A percentile compares a stretch with the other conserved stretches of the same genome.
phyloP scores from a whole-genome alignment of 1,140 invertebrate genomes.

The Drosophila setifemur region DNA sequence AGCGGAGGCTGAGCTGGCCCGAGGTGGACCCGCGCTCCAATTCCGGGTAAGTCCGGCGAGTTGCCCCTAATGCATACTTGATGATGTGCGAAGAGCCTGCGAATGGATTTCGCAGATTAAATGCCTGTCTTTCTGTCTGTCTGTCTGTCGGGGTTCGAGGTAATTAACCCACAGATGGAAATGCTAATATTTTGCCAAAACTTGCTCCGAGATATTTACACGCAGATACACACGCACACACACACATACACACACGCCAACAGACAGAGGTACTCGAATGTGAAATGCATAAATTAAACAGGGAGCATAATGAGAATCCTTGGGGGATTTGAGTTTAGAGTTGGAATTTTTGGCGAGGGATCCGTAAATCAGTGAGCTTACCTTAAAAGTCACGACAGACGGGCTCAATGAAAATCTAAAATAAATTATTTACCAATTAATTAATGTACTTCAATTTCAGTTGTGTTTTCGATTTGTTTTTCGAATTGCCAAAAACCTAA shows the following conservation, averaged over 20 bases:
- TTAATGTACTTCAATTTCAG: conserved; percentile 72
- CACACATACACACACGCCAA: not conserved
- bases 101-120: conserved; percentile 63
- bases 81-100: conserved; percentile 50
- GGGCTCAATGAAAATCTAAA: conserved; percentile 13
- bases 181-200: conserved; percentile 32
- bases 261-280: conserved; percentile 28
- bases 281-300: conserved; percentile 59
- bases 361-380: conserved; percentile 25
- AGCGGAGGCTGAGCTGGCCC: conserved; percentile 89
- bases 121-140: conserved; percentile 8
- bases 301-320: conserved; percentile 29
- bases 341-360: not conserved
- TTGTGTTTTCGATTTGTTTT: conserved; percentile 48
- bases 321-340: conserved; percentile 8
- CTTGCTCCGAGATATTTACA: conserved; percentile 17
- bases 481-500: conserved; percentile 13
- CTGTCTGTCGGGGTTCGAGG: not conserved
- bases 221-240: too few relatives aligned
- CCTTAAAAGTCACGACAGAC: conserved; percentile 8
- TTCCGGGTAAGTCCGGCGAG: conserved; percentile 86
- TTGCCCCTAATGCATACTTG: conserved; percentile 53
- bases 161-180: conserved; percentile 55
- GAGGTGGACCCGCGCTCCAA: conserved; percentile 91
- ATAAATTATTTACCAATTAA: conserved; percentile 75